phyloP scores from a whole-genome alignment of 2,113 vertebrate species.

The Pluvianellus socialis region DNA sequence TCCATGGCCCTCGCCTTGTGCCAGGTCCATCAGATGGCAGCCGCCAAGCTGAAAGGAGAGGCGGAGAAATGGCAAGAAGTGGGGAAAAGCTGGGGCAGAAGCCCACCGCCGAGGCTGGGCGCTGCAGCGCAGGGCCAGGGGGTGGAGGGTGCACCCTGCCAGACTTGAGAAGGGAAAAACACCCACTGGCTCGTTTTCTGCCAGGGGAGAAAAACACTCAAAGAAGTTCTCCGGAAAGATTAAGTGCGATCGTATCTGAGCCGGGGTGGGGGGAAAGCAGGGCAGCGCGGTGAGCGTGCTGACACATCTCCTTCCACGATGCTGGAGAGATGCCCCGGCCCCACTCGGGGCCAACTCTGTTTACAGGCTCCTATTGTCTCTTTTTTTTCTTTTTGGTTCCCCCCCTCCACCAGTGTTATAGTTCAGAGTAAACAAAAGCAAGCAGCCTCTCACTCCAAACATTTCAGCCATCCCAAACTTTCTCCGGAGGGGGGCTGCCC shows the following conservation, averaged over 20 bases:
- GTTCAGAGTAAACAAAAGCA: conserved; percentile 61
- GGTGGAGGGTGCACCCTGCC: not conserved
- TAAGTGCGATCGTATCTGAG: not conserved
- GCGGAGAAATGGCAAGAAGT: not conserved
- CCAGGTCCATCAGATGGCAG: too few species aligned
- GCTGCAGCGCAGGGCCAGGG: not conserved
- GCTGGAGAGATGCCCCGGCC: not conserved
- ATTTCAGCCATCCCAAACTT: conserved; percentile 67
- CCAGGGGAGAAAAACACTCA: not conserved
- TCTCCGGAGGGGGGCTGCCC: conserved; percentile 50
- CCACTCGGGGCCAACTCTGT: not conserved
- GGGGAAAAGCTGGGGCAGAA: not conserved
- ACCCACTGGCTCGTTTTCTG: not conserved
- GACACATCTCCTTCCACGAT: conserved; percentile 47
- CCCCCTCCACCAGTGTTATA: not conserved
- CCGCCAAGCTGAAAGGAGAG: not conserved
- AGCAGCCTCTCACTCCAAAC: conserved; percentile 53
- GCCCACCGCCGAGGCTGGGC: not conserved
- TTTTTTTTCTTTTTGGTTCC: not conserved
- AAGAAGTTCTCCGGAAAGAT: conserved; percentile 28
- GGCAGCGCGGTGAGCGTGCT: not conserved
- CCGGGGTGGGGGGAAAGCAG: not conserved
- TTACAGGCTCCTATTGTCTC: conserved; percentile 50
- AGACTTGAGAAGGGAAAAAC: conserved; percentile 38
- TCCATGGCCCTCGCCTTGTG: fast-evolving